phyloP scores from a whole-genome alignment of 2,888 invertebrate genomes.

The Lithosia quadra region DNA sequence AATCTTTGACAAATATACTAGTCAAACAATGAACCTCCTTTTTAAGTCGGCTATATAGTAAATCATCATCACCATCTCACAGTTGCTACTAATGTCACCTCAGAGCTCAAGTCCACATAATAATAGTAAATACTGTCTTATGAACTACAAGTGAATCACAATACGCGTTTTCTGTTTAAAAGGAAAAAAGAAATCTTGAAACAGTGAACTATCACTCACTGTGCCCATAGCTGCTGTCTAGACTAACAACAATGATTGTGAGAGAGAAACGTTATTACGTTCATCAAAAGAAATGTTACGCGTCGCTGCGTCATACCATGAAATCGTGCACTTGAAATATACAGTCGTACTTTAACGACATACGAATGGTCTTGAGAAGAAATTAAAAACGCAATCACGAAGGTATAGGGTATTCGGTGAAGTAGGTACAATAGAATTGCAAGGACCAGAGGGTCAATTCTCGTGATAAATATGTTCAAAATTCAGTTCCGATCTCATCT shows the following conservation, averaged over 20 bases:
- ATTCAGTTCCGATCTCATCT: no score
- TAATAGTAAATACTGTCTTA: neutral
- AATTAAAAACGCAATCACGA: neutral
- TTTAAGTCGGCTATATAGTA: no score
- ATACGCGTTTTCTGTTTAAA: neutral
- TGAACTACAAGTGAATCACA: neutral
- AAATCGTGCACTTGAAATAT: constrained; percentile 40
- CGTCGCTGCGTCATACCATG: constrained; percentile 40
- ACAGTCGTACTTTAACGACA: neutral
- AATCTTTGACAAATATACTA: no score
- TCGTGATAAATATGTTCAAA: no score
- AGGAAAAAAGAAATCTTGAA: neutral
- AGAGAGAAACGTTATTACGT: constrained; percentile 41
- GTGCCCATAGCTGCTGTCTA: constrained; percentile 13
- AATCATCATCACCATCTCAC: no score
- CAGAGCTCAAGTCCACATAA: neutral
- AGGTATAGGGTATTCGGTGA: no score
- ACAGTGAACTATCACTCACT: constrained; percentile 2
- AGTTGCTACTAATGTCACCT: neutral
- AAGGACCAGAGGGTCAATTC: no score
- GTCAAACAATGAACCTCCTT: no score
- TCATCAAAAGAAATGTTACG: constrained; percentile 25
- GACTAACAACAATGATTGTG: constrained; percentile 28
- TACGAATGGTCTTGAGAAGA: neutral
- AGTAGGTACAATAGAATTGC: no score